These are phyloP conservation scores for Dicerorhinus sumatrensis DNA, from an alignment of 2,113 vertebrate genomes.

Conservation along the genomic window DNA sequence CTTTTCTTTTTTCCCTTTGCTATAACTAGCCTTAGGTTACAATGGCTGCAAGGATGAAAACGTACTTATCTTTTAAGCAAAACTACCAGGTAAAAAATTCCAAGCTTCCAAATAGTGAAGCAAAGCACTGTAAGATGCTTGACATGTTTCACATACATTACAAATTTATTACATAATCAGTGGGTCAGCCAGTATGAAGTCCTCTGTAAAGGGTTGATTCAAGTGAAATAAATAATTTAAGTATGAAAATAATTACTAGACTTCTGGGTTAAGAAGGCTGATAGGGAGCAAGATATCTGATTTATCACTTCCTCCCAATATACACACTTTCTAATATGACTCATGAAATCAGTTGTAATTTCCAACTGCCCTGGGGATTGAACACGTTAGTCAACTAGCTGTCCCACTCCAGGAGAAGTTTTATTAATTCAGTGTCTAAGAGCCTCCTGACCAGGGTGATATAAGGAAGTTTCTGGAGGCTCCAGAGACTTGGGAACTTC, in stretches of 20 bases:
- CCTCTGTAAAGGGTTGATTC: background rate
- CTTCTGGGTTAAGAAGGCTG: background rate
- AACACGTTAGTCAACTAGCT: background rate
- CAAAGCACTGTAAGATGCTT: background rate
- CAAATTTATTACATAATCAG: background rate
- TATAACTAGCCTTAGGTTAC: background rate
- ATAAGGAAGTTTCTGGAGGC: background rate
- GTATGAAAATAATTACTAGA: background rate
- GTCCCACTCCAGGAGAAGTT: background rate
- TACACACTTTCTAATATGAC: background rate
- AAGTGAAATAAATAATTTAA: background rate
- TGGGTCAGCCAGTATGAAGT: background rate
- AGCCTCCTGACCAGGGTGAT: background rate
- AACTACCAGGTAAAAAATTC: background rate
- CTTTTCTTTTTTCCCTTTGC: background rate
- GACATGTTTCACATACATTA: background rate
- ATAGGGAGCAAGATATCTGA: background rate
- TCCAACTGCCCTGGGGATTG: background rate
- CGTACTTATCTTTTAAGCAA: background rate
- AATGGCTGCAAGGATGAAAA: background rate
- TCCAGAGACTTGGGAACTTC: background rate
- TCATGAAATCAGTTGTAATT: background rate
- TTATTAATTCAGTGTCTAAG: background rate
- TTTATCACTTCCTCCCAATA: background rate
- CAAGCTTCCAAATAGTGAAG: background rate